Conservation (phyloP, 2,888 invertebrate genomes). For the Gastracanthus pulcherrimus region DNA sequence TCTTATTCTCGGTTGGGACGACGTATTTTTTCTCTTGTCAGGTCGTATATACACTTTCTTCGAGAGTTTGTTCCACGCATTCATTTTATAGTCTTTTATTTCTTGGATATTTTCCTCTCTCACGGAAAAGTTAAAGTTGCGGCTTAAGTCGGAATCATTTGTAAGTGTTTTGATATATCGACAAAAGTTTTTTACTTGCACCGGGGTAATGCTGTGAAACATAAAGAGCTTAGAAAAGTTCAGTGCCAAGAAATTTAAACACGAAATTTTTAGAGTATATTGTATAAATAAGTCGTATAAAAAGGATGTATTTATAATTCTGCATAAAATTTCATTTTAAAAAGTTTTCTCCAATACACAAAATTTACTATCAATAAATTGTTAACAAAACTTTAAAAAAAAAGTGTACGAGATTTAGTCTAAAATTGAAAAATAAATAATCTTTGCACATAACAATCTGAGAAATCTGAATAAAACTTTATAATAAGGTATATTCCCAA, state of each 20-base stretch:
- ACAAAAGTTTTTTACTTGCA: neutral
- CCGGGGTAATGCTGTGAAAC: neutral
- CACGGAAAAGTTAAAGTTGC: neutral
- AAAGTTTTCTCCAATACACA: too few relatives aligned
- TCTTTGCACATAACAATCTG: too few relatives aligned
- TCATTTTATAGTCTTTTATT: neutral
- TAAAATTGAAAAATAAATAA: too few relatives aligned
- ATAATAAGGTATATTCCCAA: too few relatives aligned
- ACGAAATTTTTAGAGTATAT: neutral
- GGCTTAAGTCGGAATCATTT: neutral
- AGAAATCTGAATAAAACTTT: too few relatives aligned
- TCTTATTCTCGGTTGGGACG: neutral
- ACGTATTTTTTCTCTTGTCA: neutral
- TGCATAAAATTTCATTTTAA: neutral
- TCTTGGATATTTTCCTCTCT: neutral
- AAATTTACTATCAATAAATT: too few relatives aligned
- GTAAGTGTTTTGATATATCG: neutral
- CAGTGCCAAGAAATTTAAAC: neutral
- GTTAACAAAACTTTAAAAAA: too few relatives aligned
- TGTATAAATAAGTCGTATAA: too few relatives aligned
- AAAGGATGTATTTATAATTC: too few relatives aligned
- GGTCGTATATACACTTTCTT: neutral
- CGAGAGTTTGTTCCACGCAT: neutral
- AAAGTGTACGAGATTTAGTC: too few relatives aligned
- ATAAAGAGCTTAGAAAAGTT: neutral